A percentile compares a stretch with the other conserved stretches of the same genome.
Evolutionary conservation across 2,888 invertebrate species (phyloP).

Genomic region (Brachypalpus laphriformis): DNA sequence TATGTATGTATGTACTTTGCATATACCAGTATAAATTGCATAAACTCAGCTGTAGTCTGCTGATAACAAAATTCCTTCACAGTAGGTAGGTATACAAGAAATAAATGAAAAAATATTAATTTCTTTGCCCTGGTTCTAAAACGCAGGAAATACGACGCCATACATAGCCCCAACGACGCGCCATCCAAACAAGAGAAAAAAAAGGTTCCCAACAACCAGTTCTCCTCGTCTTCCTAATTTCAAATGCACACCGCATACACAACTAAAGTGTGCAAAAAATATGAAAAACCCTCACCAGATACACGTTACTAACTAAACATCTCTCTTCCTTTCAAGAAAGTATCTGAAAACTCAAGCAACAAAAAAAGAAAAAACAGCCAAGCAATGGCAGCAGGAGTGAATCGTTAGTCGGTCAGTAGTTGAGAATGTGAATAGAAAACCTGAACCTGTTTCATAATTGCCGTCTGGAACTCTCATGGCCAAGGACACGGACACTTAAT

Average conservation of each 20-base stretch:
- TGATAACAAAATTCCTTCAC: no score
- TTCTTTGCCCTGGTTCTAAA: neutral
- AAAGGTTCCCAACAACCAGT: conserved; percentile 30
- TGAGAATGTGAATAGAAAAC: conserved; percentile 62
- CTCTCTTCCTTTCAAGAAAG: conserved; percentile 19
- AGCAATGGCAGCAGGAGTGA: conserved; percentile 30
- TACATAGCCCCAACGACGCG: conserved; percentile 21
- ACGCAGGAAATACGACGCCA: conserved; percentile 47
- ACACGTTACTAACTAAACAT: neutral
- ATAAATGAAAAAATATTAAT: neutral
- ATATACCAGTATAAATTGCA: no score
- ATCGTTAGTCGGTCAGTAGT: conserved; percentile 70
- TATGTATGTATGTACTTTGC: no score
- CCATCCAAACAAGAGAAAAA: conserved; percentile 2
- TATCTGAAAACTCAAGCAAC: neutral
- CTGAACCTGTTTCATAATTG: conserved; percentile 66
- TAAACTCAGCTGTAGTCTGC: no score
- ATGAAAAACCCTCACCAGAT: neutral
- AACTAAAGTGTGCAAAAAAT: neutral
- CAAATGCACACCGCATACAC: conserved; percentile 35
- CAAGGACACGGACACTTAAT: conserved; percentile 38
- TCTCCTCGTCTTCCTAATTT: conserved; percentile 17
- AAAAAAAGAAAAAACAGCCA: neutral
- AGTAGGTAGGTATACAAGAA: no score
- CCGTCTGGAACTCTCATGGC: conserved; percentile 50